Conservation (phyloP, 2,888 invertebrate species). For the Diarsia brunnea region DNA sequence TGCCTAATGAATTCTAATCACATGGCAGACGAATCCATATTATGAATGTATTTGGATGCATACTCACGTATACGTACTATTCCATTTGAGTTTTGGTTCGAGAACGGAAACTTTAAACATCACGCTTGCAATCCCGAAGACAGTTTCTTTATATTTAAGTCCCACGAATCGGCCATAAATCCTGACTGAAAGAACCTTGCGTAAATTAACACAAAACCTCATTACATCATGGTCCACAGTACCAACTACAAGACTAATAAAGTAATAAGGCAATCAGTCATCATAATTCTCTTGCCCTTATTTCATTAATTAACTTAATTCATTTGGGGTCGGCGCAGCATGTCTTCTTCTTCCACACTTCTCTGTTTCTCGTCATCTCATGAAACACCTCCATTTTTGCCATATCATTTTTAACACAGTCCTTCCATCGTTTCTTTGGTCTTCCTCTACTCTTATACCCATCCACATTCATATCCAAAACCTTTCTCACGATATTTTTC, state of each 20-base stretch:
- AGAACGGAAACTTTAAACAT: conserved; percentile 34
- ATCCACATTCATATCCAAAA: too few relatives aligned
- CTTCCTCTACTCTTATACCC: too few relatives aligned
- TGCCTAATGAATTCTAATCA: conserved; percentile 58
- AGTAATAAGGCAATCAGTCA: too few relatives aligned
- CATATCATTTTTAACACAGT: too few relatives aligned
- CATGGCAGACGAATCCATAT: conserved; percentile 38
- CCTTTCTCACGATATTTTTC: too few relatives aligned
- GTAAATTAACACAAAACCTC: not conserved
- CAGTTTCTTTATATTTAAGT: not conserved
- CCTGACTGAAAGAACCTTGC: not conserved
- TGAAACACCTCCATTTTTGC: too few relatives aligned
- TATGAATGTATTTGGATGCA: conserved; percentile 53
- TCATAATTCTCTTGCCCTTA: too few relatives aligned
- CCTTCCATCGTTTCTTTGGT: too few relatives aligned
- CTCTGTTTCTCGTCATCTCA: too few relatives aligned
- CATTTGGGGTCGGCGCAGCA: too few relatives aligned
- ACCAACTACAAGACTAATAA: not conserved
- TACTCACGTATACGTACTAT: conserved; percentile 44
- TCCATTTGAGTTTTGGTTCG: conserved; percentile 18
- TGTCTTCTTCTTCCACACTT: too few relatives aligned
- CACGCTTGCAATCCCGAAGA: not conserved
- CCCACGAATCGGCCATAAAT: not conserved
- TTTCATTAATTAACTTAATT: too few relatives aligned
- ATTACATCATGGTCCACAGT: not conserved